A percentile compares a stretch with the other conserved stretches of the same genome.
phyloP scores from a whole-genome alignment of 2,797 vertebrate genomes.

The Dicrostonyx torquatus region DNA sequence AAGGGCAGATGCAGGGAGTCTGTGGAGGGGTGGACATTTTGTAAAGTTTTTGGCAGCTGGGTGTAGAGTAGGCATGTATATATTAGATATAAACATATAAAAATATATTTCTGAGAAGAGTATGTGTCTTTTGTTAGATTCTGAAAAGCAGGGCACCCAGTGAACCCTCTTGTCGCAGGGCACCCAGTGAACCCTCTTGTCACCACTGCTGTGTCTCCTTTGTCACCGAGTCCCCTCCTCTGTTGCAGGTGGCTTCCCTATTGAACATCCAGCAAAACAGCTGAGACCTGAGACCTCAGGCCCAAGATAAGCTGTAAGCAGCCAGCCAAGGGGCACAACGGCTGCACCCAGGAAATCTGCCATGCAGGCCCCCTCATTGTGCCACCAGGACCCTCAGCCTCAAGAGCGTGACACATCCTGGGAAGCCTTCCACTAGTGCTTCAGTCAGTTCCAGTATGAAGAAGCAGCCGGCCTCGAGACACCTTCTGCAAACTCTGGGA shows the following conservation, averaged over 20 bases:
- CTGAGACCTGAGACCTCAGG: slow-evolving; percentile 10
- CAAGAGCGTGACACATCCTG: slow-evolving; percentile 58
- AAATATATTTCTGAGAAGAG: too few species aligned
- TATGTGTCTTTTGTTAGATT: too few species aligned
- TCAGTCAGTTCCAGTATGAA: slow-evolving; percentile 74
- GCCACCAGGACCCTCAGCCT: slow-evolving; percentile 58
- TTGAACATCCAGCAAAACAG: background rate
- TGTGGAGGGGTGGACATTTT: background rate
- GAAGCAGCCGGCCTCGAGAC: slow-evolving; percentile 67
- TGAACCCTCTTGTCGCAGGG: background rate
- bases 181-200: background rate
- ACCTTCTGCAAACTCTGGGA: slow-evolving; percentile 78
- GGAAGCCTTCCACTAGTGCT: slow-evolving; percentile 69
- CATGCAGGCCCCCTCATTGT: slow-evolving; percentile 48
- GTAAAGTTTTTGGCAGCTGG: background rate
- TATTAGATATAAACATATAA: too few species aligned
- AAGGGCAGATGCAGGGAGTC: background rate
- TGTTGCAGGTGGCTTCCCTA: slow-evolving; percentile 36
- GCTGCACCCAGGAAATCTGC: slow-evolving; percentile 61
- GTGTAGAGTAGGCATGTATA: too few species aligned
- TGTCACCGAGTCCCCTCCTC: background rate
- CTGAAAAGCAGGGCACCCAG: too few species aligned
- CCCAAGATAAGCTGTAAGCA: background rate
- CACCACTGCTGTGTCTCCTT: slow-evolving; percentile 16
- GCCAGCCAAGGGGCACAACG: slow-evolving; percentile 16